Base-by-base conservation (phyloP, 2,888 invertebrate genomes). In the Pycnomerus fuliginosus region DNA sequence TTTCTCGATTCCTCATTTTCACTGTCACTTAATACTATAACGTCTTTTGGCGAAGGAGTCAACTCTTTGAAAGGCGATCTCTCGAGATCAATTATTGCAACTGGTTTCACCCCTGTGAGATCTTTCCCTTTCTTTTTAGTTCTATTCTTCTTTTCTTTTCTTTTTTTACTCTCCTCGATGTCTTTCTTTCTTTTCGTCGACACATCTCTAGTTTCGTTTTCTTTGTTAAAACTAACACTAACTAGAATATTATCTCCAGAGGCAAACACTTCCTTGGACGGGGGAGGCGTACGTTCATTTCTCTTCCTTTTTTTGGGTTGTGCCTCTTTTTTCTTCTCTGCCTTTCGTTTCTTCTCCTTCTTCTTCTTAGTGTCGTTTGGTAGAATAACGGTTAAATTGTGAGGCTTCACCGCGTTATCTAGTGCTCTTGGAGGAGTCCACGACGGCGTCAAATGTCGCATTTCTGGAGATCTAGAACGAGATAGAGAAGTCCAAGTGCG, bases 231-330 rank as follows among this genome's bases (percentile, higher is more conserved):
- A 70, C 90, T 92, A 11, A 94, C 90, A 72, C 91, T 92, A 7
- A 94, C 92, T 51, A 94, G 79, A 61, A 94, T 93, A 68, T 92
- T 93, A 71, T 93, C 90, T 2, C 93, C 93, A 7, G 92, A 91
- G 0, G 93, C 90, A 68, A 91, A 93, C 2, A 94, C 90, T 73
- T 92, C 92, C 69, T 93, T 93, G 1, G 87, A 87, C 1, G 89
- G 87, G 35, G 77, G 79, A n/a, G 76, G 77, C 0, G 79, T 79
- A 25, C 70, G 61, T 30, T 72, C 70, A 13, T 61, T 58, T 15
- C 71, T 61, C 36, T 67, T 68, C 22, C 72, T 58, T 52, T 73
- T 73, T 29, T 72, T 73, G 17, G 69, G 70, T 41, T 72, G 72
- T 43, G 49, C 34, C 55, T 64, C 56, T 43, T 53, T 60, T 41